Evolutionary conservation across 2,797 vertebrate genomes (phyloP), one percentile per base, ranked within the genome.

Genomic region (Mionectes olivaceus): DNA sequence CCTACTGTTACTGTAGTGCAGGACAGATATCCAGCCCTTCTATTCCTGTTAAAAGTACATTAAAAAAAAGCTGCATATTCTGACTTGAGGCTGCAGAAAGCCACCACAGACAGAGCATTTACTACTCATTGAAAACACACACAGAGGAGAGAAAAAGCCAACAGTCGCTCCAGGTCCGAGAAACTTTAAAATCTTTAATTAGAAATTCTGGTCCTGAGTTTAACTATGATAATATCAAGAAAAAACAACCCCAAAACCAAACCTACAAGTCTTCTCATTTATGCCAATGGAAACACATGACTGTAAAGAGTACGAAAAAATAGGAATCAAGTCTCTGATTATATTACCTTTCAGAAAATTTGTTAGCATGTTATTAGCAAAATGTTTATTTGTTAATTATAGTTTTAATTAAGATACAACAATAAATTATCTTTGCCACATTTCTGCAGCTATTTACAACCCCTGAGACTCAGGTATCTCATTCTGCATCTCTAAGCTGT

Each of bases 361-460:
- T 94, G 94, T 96, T 95, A 94, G 69, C 85, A 81, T 89, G 87
- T 92, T 95, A 96, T 95, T 93, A 97, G 95, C 91, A 88, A 94
- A 92, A 95, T 94, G 80, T 93, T 93, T 96, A 96, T 96, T 97
- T 93, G 68, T 83, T 95, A 97, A 96, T 97, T 96, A 96, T 86
- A 77, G 49, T 96, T 96, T 96, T 96, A 96, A 95, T 96, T 96
- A 95, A 83, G 77, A 89, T 88, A 95, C 91, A 88, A 97, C 89
- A 93, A 94, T 93, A 94, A 94, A 96, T 96, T 94, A 71, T 39
- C 56, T 73, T 84, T 89, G 86, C 64, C 71, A 83, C 56, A 30
- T 67, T 87, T 96, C 76, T 93, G 79, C 47, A 85, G 83, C 79
- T 64, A 90, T 88, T 91, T 93, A 94, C 90, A 81, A 53, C 75